Evolutionary conservation across 2,888 invertebrate species (phyloP), one percentile per base, ranked within the genome.

Genomic region (Tuberolachnus salignus): DNA sequence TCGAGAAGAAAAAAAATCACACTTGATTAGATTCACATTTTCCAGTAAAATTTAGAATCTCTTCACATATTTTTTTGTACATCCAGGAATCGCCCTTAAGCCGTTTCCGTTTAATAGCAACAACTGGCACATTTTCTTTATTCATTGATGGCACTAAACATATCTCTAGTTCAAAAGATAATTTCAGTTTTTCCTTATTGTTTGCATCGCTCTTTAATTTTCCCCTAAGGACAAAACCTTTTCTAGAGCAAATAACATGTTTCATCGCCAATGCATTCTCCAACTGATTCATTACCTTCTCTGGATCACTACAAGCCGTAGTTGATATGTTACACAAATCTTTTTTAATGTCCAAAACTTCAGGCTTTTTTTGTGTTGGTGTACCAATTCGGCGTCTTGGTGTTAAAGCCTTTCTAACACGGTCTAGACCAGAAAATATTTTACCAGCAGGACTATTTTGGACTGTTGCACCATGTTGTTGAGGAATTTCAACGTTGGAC

Each of bases 31-130:
- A 59, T 67, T 78, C 75, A 69, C 75, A 78, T 34, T 78, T 67
- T 55, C 87, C 86, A 63, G 89, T 88, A 78, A 90, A 84, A 9
- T 89, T 88, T 42, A 90, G 85, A 42, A 93, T 89, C 84, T 92
- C 90, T 85, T 93, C 92, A 84, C 92, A 92, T 49, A 92, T 89
- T 82, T 88, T 89, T 85, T 93, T 93, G 86, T 94, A 94, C 82
- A 91, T 89, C 92, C 93, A 93, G 1, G 91, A 90, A 84, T 93
- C 92, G 0, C 93, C 93, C 84, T 90, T 91, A 61, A 93, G 88
- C 51, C 93, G 87, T 84, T 92, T 93, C 80, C 93, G 87, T 75
- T 90, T 87, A 80, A 93, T 90, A 44, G 92, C 92, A 6, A 90
- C 88, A 63, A 87, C 83, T 19, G 83, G 83, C 66, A 83, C 83